Evolutionary conservation across 2,113 vertebrate genomes (phyloP).

Genomic region (Sceloporus tristichus): DNA sequence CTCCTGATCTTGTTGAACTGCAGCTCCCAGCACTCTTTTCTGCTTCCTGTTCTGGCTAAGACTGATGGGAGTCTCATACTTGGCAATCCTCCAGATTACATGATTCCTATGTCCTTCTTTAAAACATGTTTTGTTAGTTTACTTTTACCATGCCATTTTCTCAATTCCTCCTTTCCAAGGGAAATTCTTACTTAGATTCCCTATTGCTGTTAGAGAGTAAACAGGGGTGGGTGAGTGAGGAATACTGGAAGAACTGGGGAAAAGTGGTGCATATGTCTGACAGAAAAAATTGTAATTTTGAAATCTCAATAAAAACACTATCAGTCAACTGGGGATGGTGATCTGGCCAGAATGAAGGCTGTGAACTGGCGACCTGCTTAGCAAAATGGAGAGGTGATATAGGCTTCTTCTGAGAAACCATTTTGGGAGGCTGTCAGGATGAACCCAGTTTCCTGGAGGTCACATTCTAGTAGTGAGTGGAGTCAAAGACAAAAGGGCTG

Average conservation of each 20-base stretch:
- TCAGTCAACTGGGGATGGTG: neutral
- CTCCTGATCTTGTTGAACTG: too few species aligned
- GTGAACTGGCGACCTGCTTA: neutral
- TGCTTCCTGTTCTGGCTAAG: too few species aligned
- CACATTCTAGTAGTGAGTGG: too few species aligned
- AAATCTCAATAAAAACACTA: neutral
- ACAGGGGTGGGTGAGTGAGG: neutral
- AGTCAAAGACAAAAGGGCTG: too few species aligned
- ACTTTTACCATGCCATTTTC: neutral
- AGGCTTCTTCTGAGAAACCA: neutral
- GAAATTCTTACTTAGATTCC: neutral
- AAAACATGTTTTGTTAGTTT: neutral
- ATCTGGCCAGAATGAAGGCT: neutral
- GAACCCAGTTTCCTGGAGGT: neutral
- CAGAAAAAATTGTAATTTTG: neutral
- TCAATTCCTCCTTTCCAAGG: neutral
- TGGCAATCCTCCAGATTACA: neutral
- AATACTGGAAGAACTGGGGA: neutral
- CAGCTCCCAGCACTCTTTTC: too few species aligned
- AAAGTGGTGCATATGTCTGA: neutral
- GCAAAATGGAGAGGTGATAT: neutral
- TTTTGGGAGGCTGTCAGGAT: neutral
- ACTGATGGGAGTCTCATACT: neutral
- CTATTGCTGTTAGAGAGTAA: neutral
- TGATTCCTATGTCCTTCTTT: neutral